Base-by-base conservation (phyloP, 2,888 invertebrate genomes). In the Poecilobothrus nobilitatus region DNA sequence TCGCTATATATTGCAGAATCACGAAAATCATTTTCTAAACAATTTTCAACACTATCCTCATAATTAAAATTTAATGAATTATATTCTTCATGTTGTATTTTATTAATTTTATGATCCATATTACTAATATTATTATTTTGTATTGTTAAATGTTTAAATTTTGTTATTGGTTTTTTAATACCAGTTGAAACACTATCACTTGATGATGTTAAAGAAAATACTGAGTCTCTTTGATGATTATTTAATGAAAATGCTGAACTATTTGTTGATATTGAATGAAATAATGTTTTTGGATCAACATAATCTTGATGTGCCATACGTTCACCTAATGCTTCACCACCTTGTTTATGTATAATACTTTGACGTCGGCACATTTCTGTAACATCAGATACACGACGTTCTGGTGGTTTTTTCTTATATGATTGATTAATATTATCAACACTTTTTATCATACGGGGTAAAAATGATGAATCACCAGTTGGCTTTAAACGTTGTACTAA, bases 281-380 rank as follows among this genome's bases (percentile, higher is more conserved):
- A 86, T 22, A 92, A 82, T 21, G 89, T 87, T 67, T 88, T 87
- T 0, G 94, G 93, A 78, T 94, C 92, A 0, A 90, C 91, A 75
- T 94, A 94, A 77, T 94, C 94, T 0, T 91, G 89, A 74, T 91
- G 89, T 1, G 95, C 95, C 78, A 95, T 92, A 72, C 94, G 88
- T 63, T 94, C 94, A 0, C 94, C 94, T 73, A 94, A 86, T 70
- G 89, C 86, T 73, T 91, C 90, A 73, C 93, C 92, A 15, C 92
- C 91, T 80, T 90, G 91, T 77, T 89, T 89, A 76, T 91, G 90
- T 70, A 87, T 83, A 22, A 81, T 77, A 70, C 78, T 79, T 70
- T 81, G 79, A 0, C 80, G 77, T 0, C 69, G 68, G 69, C 79
- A 80, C 77, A 81, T 79, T 67, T 81, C 81, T 3, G 77, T 76